These are phyloP conservation scores for Galbula dea DNA, from an alignment of 2,113 vertebrate genomes.

Conservation along the genomic window DNA sequence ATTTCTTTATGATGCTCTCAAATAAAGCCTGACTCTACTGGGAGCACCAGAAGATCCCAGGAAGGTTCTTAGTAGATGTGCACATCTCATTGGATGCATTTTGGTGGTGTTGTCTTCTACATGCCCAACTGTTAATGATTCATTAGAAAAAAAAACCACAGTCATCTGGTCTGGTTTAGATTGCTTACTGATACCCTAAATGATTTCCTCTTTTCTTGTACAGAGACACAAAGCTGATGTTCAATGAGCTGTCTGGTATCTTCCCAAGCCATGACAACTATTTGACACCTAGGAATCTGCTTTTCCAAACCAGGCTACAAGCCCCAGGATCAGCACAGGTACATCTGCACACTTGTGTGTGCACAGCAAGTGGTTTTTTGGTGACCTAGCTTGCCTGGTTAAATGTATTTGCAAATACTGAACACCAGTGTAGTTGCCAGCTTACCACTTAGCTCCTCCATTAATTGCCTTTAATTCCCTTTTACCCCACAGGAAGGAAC, in stretches of 20 bases:
- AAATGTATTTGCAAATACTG: neutral
- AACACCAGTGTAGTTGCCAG: neutral
- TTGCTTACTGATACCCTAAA: neutral
- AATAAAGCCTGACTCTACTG: neutral
- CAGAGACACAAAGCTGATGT: slow-evolving; percentile 88
- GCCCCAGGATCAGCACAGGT: neutral
- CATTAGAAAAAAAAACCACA: neutral
- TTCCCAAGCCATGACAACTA: slow-evolving; percentile 96
- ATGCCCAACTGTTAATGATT: neutral
- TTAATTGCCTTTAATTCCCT: neutral
- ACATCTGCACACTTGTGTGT: rapidly evolving
- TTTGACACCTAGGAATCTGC: slow-evolving; percentile 88
- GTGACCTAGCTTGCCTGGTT: neutral
- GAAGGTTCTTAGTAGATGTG: neutral
- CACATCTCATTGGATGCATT: neutral
- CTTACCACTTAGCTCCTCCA: neutral
- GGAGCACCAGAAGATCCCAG: neutral
- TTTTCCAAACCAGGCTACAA: rapidly evolving
- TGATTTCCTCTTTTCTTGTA: neutral
- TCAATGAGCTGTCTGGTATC: slow-evolving; percentile 93
- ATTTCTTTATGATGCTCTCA: neutral
- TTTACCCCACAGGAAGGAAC: slow-evolving; percentile 67
- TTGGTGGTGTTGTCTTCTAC: neutral
- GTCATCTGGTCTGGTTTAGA: neutral
- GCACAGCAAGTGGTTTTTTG: neutral